These are phyloP conservation scores for Cardiocondyla obscurior DNA, from an alignment of 1,140 invertebrate genomes.

Conservation along the genomic window DNA sequence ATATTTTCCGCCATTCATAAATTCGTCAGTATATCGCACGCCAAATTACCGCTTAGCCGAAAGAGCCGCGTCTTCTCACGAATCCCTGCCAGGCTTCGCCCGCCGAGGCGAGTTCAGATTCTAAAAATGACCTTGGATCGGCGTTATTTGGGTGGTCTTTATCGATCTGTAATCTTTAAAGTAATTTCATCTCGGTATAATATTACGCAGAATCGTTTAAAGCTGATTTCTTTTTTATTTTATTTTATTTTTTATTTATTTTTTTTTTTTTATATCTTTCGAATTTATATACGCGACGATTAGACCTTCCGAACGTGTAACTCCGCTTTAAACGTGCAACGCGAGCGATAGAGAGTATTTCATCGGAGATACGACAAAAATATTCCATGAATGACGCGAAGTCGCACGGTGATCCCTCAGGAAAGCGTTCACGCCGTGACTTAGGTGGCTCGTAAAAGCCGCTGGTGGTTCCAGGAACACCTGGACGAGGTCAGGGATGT, in stretches of 20 bases:
- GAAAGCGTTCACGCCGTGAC: slow-evolving; percentile 57
- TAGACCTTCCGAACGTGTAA: neutral
- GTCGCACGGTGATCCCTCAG: slow-evolving; percentile 40
- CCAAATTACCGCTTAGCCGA: slow-evolving; percentile 61
- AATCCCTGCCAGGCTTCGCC: slow-evolving; percentile 16
- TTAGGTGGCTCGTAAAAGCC: slow-evolving; percentile 64
- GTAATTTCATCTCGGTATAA: neutral
- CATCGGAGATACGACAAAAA: slow-evolving; percentile 11
- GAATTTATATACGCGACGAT: neutral
- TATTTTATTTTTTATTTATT: no score
- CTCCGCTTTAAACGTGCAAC: neutral
- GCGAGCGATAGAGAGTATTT: neutral
- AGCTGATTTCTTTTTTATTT: neutral
- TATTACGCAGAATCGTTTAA: neutral
- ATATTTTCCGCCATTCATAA: slow-evolving; percentile 73
- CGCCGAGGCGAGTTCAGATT: slow-evolving; percentile 14
- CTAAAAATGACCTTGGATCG: slow-evolving; percentile 19
- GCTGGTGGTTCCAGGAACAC: slow-evolving; percentile 55
- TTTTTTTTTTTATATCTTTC: no score
- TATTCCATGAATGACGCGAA: slow-evolving; percentile 47
- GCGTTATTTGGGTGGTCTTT: slow-evolving; percentile 13
- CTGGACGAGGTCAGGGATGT: slow-evolving; percentile 54
- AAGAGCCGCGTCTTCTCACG: slow-evolving; percentile 58
- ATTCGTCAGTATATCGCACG: slow-evolving; percentile 69
- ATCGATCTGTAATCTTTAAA: neutral